Evolutionary conservation across 2,888 invertebrate species (phyloP).

Genomic region (Lasioglossum marginatum): DNA sequence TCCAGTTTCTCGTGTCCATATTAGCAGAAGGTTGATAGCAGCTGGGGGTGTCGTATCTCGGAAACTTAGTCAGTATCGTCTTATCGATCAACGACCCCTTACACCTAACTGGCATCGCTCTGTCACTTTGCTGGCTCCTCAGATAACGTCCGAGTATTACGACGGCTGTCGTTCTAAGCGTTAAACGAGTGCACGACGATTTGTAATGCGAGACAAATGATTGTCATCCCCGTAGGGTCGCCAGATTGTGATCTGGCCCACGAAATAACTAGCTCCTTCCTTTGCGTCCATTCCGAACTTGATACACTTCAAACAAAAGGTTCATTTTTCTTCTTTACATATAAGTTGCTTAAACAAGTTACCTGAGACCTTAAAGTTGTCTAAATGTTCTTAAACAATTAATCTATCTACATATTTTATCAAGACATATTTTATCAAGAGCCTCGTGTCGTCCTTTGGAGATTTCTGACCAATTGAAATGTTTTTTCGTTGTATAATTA

Average conservation of each 20-base stretch:
- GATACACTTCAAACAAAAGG: background rate
- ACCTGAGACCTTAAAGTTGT: no score
- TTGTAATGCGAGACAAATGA: conserved; percentile 67
- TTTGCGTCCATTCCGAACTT: background rate
- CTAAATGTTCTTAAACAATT: no score
- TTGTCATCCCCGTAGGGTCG: conserved; percentile 32
- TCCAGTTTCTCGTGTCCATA: background rate
- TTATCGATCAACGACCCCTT: conserved; percentile 64
- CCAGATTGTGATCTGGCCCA: conserved; percentile 36
- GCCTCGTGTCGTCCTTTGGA: no score
- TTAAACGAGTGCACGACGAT: conserved; percentile 67
- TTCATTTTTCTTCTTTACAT: background rate
- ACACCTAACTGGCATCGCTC: conserved; percentile 46
- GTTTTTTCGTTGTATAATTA: no score
- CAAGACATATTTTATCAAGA: no score
- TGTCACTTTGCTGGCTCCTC: conserved; percentile 54
- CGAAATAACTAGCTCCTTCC: conserved; percentile 11
- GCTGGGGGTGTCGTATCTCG: conserved; percentile 48
- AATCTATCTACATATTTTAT: no score
- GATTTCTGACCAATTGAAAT: no score
- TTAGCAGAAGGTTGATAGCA: conserved; percentile 33
- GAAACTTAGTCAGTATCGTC: conserved; percentile 46
- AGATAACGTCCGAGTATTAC: conserved; percentile 63
- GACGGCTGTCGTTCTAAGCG: conserved; percentile 64
- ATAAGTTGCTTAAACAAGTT: background rate